Conservation (phyloP, 1,140 invertebrate genomes). For the Danaus melanippus region DNA sequence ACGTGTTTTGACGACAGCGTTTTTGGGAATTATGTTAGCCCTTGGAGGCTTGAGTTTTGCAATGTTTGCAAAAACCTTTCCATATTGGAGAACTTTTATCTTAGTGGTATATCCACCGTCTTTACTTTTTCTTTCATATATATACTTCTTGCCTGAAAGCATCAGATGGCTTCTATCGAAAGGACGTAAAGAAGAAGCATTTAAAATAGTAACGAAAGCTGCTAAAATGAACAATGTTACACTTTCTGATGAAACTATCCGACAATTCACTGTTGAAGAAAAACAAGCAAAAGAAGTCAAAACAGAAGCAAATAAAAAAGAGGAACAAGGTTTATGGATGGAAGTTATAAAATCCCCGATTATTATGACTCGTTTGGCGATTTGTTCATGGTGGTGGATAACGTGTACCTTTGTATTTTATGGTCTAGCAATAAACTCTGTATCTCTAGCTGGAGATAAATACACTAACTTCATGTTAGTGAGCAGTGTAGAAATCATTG, state of each 20-base stretch:
- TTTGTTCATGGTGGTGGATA: conserved; percentile 77
- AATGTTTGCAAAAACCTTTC: conserved; percentile 50
- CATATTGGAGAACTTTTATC: conserved; percentile 60
- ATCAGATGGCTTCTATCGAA: conserved; percentile 81
- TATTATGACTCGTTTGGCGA: conserved; percentile 50
- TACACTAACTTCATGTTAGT: conserved; percentile 82
- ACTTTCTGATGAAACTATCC: conserved; percentile 69
- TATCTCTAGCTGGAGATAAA: conserved; percentile 79
- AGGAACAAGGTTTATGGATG: conserved; percentile 38
- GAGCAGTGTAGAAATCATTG: conserved; percentile 80
- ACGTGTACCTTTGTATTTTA: conserved; percentile 86
- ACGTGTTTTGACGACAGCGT: conserved; percentile 52
- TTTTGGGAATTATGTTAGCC: conserved; percentile 52
- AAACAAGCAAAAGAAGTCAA: conserved; percentile 37
- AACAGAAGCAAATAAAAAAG: conserved; percentile 25
- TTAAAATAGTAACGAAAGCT: conserved; percentile 74
- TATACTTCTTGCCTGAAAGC: conserved; percentile 55
- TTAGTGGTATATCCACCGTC: conserved; percentile 55
- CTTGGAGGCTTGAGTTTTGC: conserved; percentile 52
- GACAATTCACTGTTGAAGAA: conserved; percentile 40
- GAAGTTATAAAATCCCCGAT: conserved; percentile 52
- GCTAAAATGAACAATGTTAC: conserved; percentile 79
- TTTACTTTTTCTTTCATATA: conserved; percentile 49
- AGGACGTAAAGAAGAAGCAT: conserved; percentile 77
- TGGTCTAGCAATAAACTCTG: conserved; percentile 84